Conservation (phyloP, 35 echinoderm and acorn worm genomes). For the Ophioderma brevispina region DNA sequence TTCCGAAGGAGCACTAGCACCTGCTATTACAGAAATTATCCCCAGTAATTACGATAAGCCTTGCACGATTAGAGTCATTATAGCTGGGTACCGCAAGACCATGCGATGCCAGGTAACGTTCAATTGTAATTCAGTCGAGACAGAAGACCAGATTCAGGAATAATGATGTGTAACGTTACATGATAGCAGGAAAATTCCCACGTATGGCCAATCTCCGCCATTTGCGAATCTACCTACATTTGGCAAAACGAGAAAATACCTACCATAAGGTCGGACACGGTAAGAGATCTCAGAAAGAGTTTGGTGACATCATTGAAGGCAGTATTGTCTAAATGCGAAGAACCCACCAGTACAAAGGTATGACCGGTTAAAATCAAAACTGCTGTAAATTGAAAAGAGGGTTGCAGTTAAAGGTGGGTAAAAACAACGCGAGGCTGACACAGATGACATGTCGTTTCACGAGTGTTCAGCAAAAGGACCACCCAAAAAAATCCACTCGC, state of each 20-base stretch:
- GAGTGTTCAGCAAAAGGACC: too few species aligned
- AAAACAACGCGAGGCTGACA: too few species aligned
- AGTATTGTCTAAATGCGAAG: background rate
- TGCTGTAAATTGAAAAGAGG: background rate
- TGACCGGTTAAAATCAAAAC: background rate
- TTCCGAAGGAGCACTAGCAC: background rate
- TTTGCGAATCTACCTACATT: background rate
- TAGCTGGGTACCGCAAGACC: background rate
- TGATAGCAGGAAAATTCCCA: background rate
- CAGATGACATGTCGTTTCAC: too few species aligned
- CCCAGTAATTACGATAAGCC: background rate
- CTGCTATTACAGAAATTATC: background rate
- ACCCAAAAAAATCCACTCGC: too few species aligned
- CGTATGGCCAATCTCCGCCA: background rate
- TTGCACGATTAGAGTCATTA: background rate
- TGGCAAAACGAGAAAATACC: constrained; percentile 17
- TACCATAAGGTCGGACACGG: constrained; percentile 1
- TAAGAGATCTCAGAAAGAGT: constrained; percentile 23
- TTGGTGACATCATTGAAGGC: background rate
- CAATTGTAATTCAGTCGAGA: constrained; percentile 10
- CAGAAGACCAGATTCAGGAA: background rate
- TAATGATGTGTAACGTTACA: background rate
- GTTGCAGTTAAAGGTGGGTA: background rate
- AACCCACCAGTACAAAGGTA: background rate
- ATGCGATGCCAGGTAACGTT: background rate